Evolutionary conservation across 2,113 vertebrate species (phyloP).

Genomic region (Heloderma charlesbogerti): DNA sequence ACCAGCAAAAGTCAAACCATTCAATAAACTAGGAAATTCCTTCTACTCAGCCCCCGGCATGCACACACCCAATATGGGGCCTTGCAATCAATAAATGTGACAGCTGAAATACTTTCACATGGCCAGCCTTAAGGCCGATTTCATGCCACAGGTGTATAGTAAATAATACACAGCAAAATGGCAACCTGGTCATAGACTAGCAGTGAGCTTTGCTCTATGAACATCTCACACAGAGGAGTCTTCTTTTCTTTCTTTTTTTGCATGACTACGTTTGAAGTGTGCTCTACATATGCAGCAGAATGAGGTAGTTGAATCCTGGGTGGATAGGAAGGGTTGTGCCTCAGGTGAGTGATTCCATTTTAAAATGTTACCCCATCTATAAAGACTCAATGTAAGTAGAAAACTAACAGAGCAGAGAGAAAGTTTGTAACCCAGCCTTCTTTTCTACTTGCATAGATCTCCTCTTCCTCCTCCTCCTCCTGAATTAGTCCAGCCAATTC

Average conservation of each 20-base stretch:
- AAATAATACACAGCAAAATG: background rate
- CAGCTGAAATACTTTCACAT: background rate
- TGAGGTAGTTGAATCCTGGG: too few relatives aligned
- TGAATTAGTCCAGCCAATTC: too few relatives aligned
- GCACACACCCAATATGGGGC: background rate
- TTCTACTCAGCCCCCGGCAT: conserved; percentile 1
- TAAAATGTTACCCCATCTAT: background rate
- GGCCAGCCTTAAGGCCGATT: background rate
- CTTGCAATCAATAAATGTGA: background rate
- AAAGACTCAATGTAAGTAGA: background rate
- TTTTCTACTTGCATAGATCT: too few relatives aligned
- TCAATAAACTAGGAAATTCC: conserved; percentile 43
- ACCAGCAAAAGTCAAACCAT: conserved; percentile 53
- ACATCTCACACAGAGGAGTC: background rate
- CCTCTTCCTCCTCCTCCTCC: too few relatives aligned
- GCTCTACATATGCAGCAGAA: background rate
- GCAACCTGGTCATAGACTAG: background rate
- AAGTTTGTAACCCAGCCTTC: too few relatives aligned
- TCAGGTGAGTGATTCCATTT: background rate
- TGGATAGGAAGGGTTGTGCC: too few relatives aligned
- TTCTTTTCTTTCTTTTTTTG: background rate
- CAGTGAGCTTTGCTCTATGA: background rate
- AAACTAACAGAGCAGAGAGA: background rate
- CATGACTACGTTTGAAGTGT: background rate
- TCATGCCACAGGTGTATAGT: background rate